Percentiles rank a stretch among this genome's conserved stretches.
Conservation (phyloP, 2,797 vertebrate genomes). For the Lindbergichthys nudifrons region DNA sequence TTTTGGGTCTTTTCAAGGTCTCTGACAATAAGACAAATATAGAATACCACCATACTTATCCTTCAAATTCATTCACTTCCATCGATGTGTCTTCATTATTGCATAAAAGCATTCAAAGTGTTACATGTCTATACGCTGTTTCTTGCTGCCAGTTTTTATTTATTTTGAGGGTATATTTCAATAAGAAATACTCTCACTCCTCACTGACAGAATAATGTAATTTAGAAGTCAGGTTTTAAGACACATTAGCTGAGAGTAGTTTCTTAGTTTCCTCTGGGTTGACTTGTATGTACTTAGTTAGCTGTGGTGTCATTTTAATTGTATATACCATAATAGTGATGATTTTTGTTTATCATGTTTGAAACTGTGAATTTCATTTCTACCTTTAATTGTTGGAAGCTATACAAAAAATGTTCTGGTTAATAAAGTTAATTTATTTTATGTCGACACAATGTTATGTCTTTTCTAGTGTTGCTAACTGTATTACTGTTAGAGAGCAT, state of each 20-base stretch:
- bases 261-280: neutral
- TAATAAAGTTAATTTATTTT: slow-evolving; percentile 36
- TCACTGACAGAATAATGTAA: neutral
- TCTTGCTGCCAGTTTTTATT: slow-evolving; percentile 3
- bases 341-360: slow-evolving; percentile 25
- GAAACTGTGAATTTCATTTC: slow-evolving; percentile 44
- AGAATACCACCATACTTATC: neutral
- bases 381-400: neutral
- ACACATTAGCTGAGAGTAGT: neutral
- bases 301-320: neutral
- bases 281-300: neutral
- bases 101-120: slow-evolving; percentile 1
- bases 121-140: neutral
- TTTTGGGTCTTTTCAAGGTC: neutral
- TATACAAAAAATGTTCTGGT: slow-evolving; percentile 1
- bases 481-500: neutral
- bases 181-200: neutral
- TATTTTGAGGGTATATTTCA: slow-evolving; percentile 4
- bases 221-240: slow-evolving; percentile 6
- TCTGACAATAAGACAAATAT: neutral
- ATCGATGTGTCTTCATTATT: slow-evolving; percentile 9
- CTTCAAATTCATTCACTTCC: neutral
- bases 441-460: neutral
- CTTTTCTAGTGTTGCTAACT: neutral
- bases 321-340: slow-evolving; percentile 5